Base-by-base conservation (phyloP, 2,888 invertebrate species). In the Caenorhabditis sp. region DNA sequence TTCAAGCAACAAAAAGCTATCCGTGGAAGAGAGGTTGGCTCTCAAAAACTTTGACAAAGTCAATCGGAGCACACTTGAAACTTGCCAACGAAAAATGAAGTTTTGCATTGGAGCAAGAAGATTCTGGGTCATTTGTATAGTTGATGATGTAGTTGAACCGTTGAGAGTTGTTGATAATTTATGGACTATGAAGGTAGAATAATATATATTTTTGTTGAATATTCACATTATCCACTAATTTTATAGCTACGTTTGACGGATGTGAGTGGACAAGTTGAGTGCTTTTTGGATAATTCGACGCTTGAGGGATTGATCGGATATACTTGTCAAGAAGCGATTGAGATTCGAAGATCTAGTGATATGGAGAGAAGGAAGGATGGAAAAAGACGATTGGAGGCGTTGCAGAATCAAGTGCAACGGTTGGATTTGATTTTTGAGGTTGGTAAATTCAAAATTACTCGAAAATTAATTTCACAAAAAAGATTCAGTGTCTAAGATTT, bases 361-460 rank as follows among this genome's bases (percentile, higher is more conserved):
- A 17, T 63, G 49, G 69, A 73, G 21, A 65, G 63, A 25, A 27
- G 69, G 12, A 36, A 38, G 59, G 66, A 73, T 49, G 73, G 73
- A 60, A 66, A 68, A 31, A 43, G 60, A 43, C 52, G 73, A 4
- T 25, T 73, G 14, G 58, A 69, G 20, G 69, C 66, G 25, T 27
- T 69, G 26, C 56, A 69, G n/a, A 31, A 63, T 0, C 69, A 69
- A 14, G 21, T 73, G n/a, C 50, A 66, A 7, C 56, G 73, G 17
- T 31, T 73, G 54, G 73, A 73, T 63, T 25, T 73, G 31, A 23
- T 73, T 17, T 63, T 73, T 26, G 73, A 73, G 66, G 73, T 73
- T 17, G 12, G 25, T 12, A 14, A 21, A 20, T 36, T 63, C n/a
- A 17, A 56, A 56, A 26, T 4, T 27, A 23, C 4, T 31, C 10